Evolutionary conservation across 2,113 vertebrate species (phyloP).

Genomic region (Empidonax traillii): DNA sequence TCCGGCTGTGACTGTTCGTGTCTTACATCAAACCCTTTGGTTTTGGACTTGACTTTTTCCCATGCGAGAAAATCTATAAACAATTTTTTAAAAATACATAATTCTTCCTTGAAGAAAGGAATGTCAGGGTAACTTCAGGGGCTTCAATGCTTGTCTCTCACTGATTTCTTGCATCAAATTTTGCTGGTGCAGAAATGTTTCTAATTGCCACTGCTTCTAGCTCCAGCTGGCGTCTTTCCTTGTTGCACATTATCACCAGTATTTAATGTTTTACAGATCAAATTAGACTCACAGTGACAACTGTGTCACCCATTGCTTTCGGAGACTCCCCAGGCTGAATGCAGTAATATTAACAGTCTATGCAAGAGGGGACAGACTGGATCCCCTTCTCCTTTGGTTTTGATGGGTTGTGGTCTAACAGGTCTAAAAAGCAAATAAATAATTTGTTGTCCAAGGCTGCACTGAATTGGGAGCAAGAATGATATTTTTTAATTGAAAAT

Average conservation of each 20-base stretch:
- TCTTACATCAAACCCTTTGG: not conserved
- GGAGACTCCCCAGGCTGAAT: not conserved
- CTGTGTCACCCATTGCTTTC: not conserved
- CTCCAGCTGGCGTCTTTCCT: constrained; percentile 41
- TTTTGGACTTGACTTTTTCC: not conserved
- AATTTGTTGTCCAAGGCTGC: not conserved
- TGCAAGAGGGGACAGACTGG: not conserved
- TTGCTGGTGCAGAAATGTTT: constrained; percentile 2
- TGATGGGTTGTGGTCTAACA: not conserved
- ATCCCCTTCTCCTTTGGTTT: not conserved
- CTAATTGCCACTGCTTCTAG: not conserved
- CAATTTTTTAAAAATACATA: not conserved
- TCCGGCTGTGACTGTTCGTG: not conserved
- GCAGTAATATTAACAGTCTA: not conserved
- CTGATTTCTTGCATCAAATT: constrained; percentile 22
- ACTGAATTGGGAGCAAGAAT: not conserved
- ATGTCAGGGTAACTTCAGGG: not conserved
- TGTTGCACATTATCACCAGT: constrained; percentile 12
- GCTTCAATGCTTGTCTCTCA: not conserved
- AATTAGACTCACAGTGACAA: not conserved
- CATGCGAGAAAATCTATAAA: not conserved
- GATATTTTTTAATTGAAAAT: not conserved
- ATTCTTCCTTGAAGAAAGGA: not conserved
- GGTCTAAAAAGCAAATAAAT: not conserved
- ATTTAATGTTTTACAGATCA: constrained; percentile 42